Percentiles rank a stretch among this genome's conserved stretches.
These are phyloP conservation scores for Leptonema lineaticorne DNA, from an alignment of 1,140 invertebrate species.

Conservation along the genomic window DNA sequence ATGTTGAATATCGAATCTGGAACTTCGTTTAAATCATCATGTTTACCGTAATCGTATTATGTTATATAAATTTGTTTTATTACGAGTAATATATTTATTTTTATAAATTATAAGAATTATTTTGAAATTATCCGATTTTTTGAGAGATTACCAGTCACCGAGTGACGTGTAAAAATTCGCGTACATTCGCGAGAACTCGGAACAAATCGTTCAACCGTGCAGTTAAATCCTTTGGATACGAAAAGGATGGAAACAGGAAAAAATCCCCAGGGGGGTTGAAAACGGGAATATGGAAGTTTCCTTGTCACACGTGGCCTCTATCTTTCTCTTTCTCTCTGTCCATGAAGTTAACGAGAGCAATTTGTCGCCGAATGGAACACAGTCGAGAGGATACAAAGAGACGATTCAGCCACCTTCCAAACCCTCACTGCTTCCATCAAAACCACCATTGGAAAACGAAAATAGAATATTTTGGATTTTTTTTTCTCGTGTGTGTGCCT, in stretches of 20 bases:
- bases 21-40: too few species aligned
- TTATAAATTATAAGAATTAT: too few species aligned
- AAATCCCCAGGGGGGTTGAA: too few species aligned
- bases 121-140: too few species aligned
- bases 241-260: not conserved
- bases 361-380: constrained; percentile 32
- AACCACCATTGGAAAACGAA: too few species aligned
- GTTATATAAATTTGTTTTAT: too few species aligned
- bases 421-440: not conserved
- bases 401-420: not conserved
- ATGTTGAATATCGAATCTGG: too few species aligned
- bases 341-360: constrained; percentile 38
- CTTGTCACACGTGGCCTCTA: constrained; percentile 19
- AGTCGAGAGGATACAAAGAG: constrained; percentile 21
- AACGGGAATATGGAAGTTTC: not conserved
- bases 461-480: too few species aligned
- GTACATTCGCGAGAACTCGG: not conserved
- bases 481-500: too few species aligned
- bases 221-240: not conserved
- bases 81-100: too few species aligned
- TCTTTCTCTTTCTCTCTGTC: too few species aligned
- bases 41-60: too few species aligned
- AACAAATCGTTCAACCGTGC: constrained; percentile 8
- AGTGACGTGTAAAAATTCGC: not conserved
- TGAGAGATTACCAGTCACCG: not conserved